Evolutionary conservation across 2,113 vertebrate species (phyloP), one percentile per base, ranked within the genome.

Genomic region (Ancistrus triradiatus): DNA sequence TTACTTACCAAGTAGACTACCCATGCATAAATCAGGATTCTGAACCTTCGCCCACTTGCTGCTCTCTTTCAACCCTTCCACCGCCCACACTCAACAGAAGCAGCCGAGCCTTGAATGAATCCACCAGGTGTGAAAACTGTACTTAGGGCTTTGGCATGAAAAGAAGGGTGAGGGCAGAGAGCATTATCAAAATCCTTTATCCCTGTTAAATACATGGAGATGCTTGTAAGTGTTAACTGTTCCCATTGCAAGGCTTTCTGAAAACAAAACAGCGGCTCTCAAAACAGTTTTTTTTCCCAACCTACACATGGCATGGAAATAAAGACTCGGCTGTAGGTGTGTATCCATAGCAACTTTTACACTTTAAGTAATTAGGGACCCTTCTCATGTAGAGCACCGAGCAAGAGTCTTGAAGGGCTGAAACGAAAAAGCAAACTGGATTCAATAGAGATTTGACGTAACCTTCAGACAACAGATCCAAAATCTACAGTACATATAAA

Each of bases 301-400:
- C 42, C 42, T 68, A 59, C 66, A 68, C 60, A 63, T 49, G 59
- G 40, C 33, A 18, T 47, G 55, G 47, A 6, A 33, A 52, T 51
- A 63, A 68, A 53, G 15, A 15, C 53, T 55, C 24, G 35, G 21
- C 40, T 53, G 70, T 68, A 68, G 60, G 70, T 73, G 70, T 68
- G 70, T 73, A 58, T 50, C 60, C 70, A 68, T 73, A 62, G 70
- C 60, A 73, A 73, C 70, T 53, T 63, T 63, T 66, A 51, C 60
- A 73, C 65, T 68, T 66, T 53, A 59, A 66, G 49, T 62, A 51
- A 72, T 57, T 49, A 57, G 43, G 33, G 37, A 67, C 55, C 31
- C 63, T 43, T 53, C 38, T 49, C 22, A 47, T 40, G 52, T 19
- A 57, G 52, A 35, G 18, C 9, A 14, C 18, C 21, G 44, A 14